Base-by-base conservation (phyloP, 2,888 invertebrate genomes). In the Apotomis betuletana region DNA sequence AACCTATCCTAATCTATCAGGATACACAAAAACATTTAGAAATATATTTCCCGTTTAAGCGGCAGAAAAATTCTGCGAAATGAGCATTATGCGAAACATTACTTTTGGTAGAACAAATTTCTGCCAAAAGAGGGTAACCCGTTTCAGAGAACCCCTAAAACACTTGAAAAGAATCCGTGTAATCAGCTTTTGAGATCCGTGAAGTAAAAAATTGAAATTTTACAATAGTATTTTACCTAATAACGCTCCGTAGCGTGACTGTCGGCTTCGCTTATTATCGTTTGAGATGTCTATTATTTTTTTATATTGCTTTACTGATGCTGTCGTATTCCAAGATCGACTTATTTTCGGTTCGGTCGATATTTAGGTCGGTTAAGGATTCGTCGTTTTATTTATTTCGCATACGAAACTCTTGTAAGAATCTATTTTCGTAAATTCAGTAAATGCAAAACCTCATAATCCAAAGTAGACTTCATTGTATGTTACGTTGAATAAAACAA, bases 191-290 rank as follows among this genome's bases (percentile, higher is more conserved):
- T 5, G 41, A 65, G 27, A 65, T 55, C 44, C 27, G 6, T 46
- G 64, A 55, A 64, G 12, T 44, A n/a, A 15, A 55, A 12, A 27
- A 15, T 55, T 27, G 6, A 46, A 65, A 46, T 46, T 65, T 46
- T 44, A 65, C 64, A 55, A 65, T 65, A 55, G 55, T 44, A 27
- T 27, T 44, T 65, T 36, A 55, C 8, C n/a, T 38, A 64, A 54
- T 38, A 58, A 58, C 38, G 38, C 58, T 58, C 12, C 58, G 8
- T 49, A 10, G 49, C 49, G 44, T 55, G 55, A 9, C 27, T 15
- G 55, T 57, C 3, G 15, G 65, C 46, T 65, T 6, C 65, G 46
- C 57, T 44, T 57, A 65, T 65, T 65, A 57, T 46, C 27, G 0
- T 55, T 4, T 44, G n/a, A 57, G n/a, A 57, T 44, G 5, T 12